Base-by-base conservation (phyloP, 2,113 vertebrate species). In the Oriolus oriolus region DNA sequence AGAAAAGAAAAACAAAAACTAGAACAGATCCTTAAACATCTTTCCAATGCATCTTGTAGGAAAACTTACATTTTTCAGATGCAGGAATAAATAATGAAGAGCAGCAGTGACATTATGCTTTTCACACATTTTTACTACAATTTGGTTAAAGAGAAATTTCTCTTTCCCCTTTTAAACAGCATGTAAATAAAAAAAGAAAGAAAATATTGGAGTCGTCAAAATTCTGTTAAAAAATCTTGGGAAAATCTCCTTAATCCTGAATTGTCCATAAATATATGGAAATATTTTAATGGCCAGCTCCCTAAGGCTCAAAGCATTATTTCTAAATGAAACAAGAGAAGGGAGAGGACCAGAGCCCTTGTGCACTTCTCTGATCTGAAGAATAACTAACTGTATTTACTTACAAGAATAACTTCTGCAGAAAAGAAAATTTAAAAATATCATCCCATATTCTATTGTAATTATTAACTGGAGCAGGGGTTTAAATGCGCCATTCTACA, bases 381-480 rank as follows among this genome's bases (percentile, higher is more conserved):
- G 12, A 91, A 49, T 24, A 77, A n/a, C 26, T 63, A 78, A 65
- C 10, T 68, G 15, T 50, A 39, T 11, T 59, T 78, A 35, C 19
- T 59, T 45, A 50, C 13, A 23, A 61, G 31, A 69, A 47, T 17
- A 74, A 44, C n/a, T 54, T 82, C 1, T 17, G 6, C 16, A 60
- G 56, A 84, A 87, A 63, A 76, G 12, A 73, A 84, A 71, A 81
- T 41, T 11, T 0, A 20, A 56, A 80, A 65, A n/a, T 31, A 44
- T 0, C 0, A 7, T 53, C 15, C 39, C 22, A 53, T 52, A 42
- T 11, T 42, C 9, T 64, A 4, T 1, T 52, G 22, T 3, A 64
- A 10, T 18, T 7, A 68, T 68, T 37, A 87, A 22, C 31, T 57
- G 28, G 3, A 65, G 4, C 23, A 83, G 22, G 31, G 41, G 33